A percentile compares a stretch with the other conserved stretches of the same genome.
Conservation (phyloP, 1,140 invertebrate genomes). For the Leucophenga varia region DNA sequence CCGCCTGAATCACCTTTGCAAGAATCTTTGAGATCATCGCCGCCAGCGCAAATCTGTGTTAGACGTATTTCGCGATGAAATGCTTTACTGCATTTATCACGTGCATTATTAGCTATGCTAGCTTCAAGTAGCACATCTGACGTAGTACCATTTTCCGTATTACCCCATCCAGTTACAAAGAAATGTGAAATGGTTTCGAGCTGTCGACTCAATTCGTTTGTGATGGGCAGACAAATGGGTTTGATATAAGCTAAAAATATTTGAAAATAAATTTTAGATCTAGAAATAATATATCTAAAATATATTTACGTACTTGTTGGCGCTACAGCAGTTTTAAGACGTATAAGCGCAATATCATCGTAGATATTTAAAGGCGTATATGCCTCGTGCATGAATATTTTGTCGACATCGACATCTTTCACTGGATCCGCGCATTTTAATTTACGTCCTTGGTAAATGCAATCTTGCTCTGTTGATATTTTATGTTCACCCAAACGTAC, state of each 20-base stretch:
- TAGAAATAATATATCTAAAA: not conserved
- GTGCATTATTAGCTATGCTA: conserved; percentile 25
- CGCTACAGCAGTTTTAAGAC: conserved; percentile 17
- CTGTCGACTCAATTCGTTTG: conserved; percentile 47
- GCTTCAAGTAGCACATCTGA: conserved; percentile 43
- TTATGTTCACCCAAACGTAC: conserved; percentile 67
- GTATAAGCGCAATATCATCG: conserved; percentile 70
- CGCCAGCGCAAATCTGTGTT: conserved; percentile 37
- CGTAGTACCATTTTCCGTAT: conserved; percentile 35
- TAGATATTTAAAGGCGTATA: conserved; percentile 60
- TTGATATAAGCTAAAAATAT: conserved; percentile 59
- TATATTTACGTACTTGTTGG: not conserved
- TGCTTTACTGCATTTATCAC: conserved; percentile 20
- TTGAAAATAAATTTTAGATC: not conserved
- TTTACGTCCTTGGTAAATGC: conserved; percentile 44
- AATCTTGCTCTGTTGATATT: conserved; percentile 60
- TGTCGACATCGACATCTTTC: conserved; percentile 61
- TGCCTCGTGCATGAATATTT: conserved; percentile 62
- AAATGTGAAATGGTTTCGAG: conserved; percentile 46
- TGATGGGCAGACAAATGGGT: conserved; percentile 71
- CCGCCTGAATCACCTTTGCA: conserved; percentile 62
- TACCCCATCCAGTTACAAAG: conserved; percentile 61
- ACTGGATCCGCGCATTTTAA: conserved; percentile 58
- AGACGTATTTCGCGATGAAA: conserved; percentile 21
- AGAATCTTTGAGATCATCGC: conserved; percentile 58